Evolutionary conservation across 92 coral and sea anemone species (phyloP).

Genomic region (Phenganax marumi): DNA sequence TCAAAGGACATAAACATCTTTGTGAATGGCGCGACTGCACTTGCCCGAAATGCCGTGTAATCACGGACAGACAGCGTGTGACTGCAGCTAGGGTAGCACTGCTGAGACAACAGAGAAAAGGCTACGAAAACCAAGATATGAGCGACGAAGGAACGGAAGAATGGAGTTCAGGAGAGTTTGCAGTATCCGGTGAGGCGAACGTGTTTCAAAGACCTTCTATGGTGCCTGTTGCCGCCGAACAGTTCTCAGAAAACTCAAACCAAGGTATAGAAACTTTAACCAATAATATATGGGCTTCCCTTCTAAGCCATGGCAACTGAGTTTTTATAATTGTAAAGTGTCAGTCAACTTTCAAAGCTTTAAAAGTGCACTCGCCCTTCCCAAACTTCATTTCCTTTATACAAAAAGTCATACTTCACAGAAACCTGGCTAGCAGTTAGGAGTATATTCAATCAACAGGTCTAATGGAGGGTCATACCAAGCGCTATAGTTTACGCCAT

Average conservation of each 20-base stretch:
- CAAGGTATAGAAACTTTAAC: not conserved
- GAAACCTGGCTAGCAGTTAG: too few species aligned
- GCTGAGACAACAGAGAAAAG: conserved; percentile 91
- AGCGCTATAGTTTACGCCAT: too few species aligned
- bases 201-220: conserved; percentile 90
- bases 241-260: conserved; percentile 7
- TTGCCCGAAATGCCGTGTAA: conserved; percentile 89
- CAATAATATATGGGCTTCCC: too few species aligned
- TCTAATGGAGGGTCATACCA: too few species aligned
- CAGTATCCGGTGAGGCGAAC: conserved; percentile 24
- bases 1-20: conserved; percentile 96
- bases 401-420: too few species aligned
- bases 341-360: too few species aligned
- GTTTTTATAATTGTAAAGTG: too few species aligned
- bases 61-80: conserved; percentile 89
- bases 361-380: too few species aligned
- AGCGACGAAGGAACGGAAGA: conserved; percentile 74
- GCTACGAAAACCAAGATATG: conserved; percentile 81
- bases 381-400: too few species aligned
- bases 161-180: conserved; percentile 68
- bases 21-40: conserved; percentile 98
- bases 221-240: conserved; percentile 49
- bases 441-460: too few species aligned
- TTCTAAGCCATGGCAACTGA: too few species aligned
- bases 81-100: conserved; percentile 98